These are phyloP conservation scores for Leucania comma DNA, from an alignment of 2,888 invertebrate genomes.

Conservation along the genomic window DNA sequence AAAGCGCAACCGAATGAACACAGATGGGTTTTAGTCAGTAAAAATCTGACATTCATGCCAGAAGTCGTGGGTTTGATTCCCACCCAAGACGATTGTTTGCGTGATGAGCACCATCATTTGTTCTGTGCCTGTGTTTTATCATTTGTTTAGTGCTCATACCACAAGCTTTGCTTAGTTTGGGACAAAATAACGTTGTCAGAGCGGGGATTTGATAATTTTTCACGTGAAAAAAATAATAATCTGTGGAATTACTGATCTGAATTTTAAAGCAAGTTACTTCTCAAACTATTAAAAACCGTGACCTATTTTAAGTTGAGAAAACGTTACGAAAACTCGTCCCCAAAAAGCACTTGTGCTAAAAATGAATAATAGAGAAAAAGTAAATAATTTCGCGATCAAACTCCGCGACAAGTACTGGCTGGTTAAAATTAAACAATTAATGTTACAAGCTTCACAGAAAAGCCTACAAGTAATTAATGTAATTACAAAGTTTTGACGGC, in stretches of 20 bases:
- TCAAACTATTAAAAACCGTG: background rate
- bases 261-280: background rate
- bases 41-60: no score
- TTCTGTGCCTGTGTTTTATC: no score
- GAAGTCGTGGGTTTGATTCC: no score
- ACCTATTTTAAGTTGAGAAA: constrained; percentile 18
- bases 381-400: constrained; percentile 49
- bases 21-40: no score
- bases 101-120: no score
- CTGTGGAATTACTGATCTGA: background rate
- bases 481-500: constrained; percentile 59
- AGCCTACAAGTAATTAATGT: constrained; percentile 54
- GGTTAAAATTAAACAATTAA: constrained; percentile 37
- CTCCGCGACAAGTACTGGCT: constrained; percentile 22
- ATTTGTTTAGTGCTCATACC: no score
- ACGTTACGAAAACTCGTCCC: background rate
- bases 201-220: no score
- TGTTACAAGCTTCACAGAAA: constrained; percentile 38
- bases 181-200: no score
- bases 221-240: no score
- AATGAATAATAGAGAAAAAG: constrained; percentile 32
- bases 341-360: constrained; percentile 17
- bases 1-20: no score
- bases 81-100: no score
- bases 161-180: no score